These are phyloP conservation scores for Dascyllus trimaculatus DNA, from an alignment of 2,113 vertebrate genomes.

Conservation along the genomic window DNA sequence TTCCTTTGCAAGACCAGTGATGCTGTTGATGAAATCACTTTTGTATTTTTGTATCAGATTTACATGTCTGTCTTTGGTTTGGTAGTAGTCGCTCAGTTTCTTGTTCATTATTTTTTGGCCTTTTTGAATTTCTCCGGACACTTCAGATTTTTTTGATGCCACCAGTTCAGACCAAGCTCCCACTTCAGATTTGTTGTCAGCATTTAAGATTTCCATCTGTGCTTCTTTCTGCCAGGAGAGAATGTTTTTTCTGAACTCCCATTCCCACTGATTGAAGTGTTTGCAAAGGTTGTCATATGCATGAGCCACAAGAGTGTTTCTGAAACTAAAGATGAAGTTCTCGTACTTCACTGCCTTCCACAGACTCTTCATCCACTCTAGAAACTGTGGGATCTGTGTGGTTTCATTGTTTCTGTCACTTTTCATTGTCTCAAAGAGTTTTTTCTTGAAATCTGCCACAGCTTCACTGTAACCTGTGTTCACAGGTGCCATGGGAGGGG, in stretches of 20 bases:
- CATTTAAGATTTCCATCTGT: conserved; percentile 68
- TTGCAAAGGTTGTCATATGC: conserved; percentile 60
- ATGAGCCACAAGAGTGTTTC: conserved; percentile 71
- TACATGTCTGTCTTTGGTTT: conserved; percentile 45
- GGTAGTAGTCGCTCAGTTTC: conserved; percentile 62
- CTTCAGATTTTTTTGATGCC: conserved; percentile 9
- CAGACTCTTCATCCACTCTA: conserved; percentile 65
- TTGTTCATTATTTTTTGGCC: conserved; percentile 2
- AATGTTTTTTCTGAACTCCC: conserved; percentile 71
- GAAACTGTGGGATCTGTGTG: conserved; percentile 60
- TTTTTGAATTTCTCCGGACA: neutral
- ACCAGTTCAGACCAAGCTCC: neutral
- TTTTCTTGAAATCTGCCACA: conserved; percentile 68
- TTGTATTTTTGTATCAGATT: conserved; percentile 77
- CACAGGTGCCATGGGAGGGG: conserved; percentile 81
- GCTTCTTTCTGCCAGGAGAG: conserved; percentile 38
- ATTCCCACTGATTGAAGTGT: conserved; percentile 71
- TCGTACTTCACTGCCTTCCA: conserved; percentile 80
- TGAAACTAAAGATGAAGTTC: conserved; percentile 80
- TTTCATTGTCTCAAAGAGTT: conserved; percentile 53
- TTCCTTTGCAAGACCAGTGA: conserved; percentile 55
- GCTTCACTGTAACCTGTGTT: conserved; percentile 78
- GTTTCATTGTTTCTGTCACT: neutral
- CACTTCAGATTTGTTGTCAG: conserved; percentile 3
- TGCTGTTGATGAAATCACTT: conserved; percentile 60